Percentiles rank a stretch among this genome's conserved stretches.
Evolutionary conservation across 1,140 invertebrate species (phyloP).

Genomic region (Mizuhopecten yessoensis): DNA sequence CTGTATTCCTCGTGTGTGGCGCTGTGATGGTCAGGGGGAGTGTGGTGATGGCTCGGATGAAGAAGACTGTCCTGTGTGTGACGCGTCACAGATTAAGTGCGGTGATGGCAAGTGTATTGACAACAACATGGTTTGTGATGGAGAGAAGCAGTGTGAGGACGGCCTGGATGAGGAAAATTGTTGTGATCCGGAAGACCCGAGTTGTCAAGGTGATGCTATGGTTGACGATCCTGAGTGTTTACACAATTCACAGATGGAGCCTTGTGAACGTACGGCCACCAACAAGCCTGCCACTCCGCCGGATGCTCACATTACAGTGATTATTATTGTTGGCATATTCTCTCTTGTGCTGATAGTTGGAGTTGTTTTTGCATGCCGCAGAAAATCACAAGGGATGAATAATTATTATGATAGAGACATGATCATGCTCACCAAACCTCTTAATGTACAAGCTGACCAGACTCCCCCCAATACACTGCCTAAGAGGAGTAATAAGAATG

Average conservation of each 20-base stretch:
- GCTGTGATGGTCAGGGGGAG: slow-evolving; percentile 86
- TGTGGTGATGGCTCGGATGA: slow-evolving; percentile 93
- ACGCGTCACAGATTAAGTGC: slow-evolving; percentile 84
- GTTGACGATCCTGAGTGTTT: neutral
- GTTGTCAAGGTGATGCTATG: slow-evolving; percentile 40
- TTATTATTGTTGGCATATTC: slow-evolving; percentile 78
- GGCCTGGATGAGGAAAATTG: slow-evolving; percentile 91
- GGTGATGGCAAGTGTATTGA: slow-evolving; percentile 86
- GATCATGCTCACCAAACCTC: slow-evolving; percentile 76
- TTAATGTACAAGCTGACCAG: slow-evolving; percentile 68
- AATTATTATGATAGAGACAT: slow-evolving; percentile 67
- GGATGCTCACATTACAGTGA: slow-evolving; percentile 77
- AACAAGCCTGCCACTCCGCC: slow-evolving; percentile 55
- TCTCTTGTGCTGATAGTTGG: slow-evolving; percentile 75
- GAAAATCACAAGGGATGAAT: slow-evolving; percentile 69
- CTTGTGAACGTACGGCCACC: slow-evolving; percentile 23
- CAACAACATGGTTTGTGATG: slow-evolving; percentile 89
- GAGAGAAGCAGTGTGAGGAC: slow-evolving; percentile 89
- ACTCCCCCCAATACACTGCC: slow-evolving; percentile 72
- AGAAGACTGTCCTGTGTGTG: slow-evolving; percentile 91
- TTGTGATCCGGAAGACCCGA: slow-evolving; percentile 63
- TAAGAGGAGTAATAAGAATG: slow-evolving; percentile 29
- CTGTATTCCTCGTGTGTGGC: slow-evolving; percentile 81
- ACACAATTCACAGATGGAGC: neutral
- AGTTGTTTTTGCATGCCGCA: slow-evolving; percentile 78